Conservation (phyloP, 2,888 invertebrate species). For the Plebejus anna region DNA sequence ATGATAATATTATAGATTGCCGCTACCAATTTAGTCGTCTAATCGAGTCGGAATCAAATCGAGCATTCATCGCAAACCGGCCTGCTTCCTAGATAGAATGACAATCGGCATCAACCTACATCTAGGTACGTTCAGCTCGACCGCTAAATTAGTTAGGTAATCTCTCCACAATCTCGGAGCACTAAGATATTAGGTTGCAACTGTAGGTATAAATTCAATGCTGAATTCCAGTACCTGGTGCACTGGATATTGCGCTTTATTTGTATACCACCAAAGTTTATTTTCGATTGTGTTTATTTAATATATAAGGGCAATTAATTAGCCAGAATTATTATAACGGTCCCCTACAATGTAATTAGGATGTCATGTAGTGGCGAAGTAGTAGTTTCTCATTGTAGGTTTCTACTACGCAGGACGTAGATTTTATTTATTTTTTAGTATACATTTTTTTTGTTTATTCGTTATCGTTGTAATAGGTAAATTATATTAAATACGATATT, state of each 20-base stretch:
- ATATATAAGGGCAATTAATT: conserved; percentile 15
- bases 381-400: neutral
- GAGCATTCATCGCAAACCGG: conserved; percentile 1
- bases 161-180: conserved; percentile 12
- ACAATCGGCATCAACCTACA: conserved; percentile 14
- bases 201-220: conserved; percentile 17
- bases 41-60: neutral
- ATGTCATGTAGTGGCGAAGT: neutral
- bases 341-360: conserved; percentile 16
- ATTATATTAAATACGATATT: too few relatives aligned
- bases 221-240: neutral
- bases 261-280: neutral
- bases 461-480: too few relatives aligned
- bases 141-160: conserved; percentile 22
- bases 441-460: too few relatives aligned
- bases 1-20: neutral
- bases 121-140: conserved; percentile 11
- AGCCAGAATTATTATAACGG: neutral
- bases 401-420: neutral
- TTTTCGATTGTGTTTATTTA: neutral
- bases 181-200: conserved; percentile 13
- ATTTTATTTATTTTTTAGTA: neutral
- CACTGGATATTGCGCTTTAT: neutral
- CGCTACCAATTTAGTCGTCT: neutral
- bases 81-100: neutral